Evolutionary conservation across 1,140 invertebrate genomes (phyloP), one percentile per base, ranked within the genome.

Genomic region (Solenopsis fugax): DNA sequence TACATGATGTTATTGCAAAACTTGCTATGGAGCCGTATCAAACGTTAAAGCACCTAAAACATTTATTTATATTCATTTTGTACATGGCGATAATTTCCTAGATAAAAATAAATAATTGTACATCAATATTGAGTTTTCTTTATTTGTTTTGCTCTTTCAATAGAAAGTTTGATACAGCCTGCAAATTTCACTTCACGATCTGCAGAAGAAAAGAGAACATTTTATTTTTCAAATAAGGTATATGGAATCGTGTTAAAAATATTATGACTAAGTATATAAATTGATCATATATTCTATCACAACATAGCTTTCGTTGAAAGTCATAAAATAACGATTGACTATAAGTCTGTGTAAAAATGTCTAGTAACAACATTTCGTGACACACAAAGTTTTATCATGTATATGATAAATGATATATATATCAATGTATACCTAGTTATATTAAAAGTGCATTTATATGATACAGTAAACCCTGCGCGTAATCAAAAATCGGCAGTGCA

Each of bases 41-140:
- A 90, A 87, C 81, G 85, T 92, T 77, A 87, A 91, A 91, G 92
- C 92, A 93, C 92, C 81, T 92, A 91, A 69, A 62, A 92, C 91
- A 92, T 94, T 94, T 93, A 94, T 94, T 94, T 94, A 94, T 94
- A 94, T 93, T 94, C 90, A 93, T 93, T 94, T 94, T 94, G 93
- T 94, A 94, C 94, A 93, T 93, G 92, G 78, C 89, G 92, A 93
- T 93, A 89, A 92, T 92, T 93, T 93, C 88, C 80, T 92, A 92
- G 90, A 87, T 88, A 89, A 92, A 92, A 93, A 92, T 93, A 93
- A 93, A 93, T 89, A 90, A 89, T 87, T 89, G 60, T 90, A 91
- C 91, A 91, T 91, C 82, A 87, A 80, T 84, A 4, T 48, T 29
- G 78, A 60, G 10, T 82, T 58, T 60, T 29, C 29, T 87, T 54